These are phyloP conservation scores for Cephus rjabovi DNA, from an alignment of 2,888 invertebrate species.

Conservation along the genomic window DNA sequence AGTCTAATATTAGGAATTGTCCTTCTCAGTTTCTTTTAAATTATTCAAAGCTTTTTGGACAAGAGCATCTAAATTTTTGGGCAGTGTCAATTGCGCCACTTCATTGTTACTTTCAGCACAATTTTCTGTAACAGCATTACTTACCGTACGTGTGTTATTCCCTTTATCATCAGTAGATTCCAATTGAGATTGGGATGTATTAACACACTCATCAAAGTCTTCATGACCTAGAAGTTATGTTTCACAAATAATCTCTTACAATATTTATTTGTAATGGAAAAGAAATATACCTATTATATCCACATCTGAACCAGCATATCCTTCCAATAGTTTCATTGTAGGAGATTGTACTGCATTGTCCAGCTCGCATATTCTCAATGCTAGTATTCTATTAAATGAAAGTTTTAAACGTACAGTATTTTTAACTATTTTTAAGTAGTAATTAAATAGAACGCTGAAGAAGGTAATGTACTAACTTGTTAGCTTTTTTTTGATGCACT, in stretches of 20 bases:
- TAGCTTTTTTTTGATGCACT: conserved; percentile 87
- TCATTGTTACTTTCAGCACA: background rate
- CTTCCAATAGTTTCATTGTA: conserved; percentile 76
- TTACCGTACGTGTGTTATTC: background rate
- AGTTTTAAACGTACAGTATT: conserved; percentile 1
- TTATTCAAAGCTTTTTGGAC: conserved; percentile 56
- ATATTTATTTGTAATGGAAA: background rate
- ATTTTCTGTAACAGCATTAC: background rate
- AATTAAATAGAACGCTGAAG: background rate
- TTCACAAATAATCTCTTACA: too few relatives aligned
- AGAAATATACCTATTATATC: conserved; percentile 49
- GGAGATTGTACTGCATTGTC: conserved; percentile 81
- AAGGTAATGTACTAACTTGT: conserved; percentile 63
- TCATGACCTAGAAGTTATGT: background rate
- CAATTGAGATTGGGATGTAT: background rate
- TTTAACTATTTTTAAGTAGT: too few relatives aligned
- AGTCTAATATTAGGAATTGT: conserved; percentile 28
- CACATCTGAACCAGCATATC: conserved; percentile 70
- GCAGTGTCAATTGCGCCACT: conserved; percentile 32
- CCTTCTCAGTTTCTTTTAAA: conserved; percentile 45
- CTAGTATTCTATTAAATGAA: conserved; percentile 76
- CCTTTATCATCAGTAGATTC: background rate
- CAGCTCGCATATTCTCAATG: conserved; percentile 83
- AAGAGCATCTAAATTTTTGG: conserved; percentile 50
- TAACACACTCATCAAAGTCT: background rate